Percentiles rank a stretch among this genome's conserved stretches.
phyloP scores from a whole-genome alignment of 2,113 vertebrate genomes.

The Anser brachyrhynchus region DNA sequence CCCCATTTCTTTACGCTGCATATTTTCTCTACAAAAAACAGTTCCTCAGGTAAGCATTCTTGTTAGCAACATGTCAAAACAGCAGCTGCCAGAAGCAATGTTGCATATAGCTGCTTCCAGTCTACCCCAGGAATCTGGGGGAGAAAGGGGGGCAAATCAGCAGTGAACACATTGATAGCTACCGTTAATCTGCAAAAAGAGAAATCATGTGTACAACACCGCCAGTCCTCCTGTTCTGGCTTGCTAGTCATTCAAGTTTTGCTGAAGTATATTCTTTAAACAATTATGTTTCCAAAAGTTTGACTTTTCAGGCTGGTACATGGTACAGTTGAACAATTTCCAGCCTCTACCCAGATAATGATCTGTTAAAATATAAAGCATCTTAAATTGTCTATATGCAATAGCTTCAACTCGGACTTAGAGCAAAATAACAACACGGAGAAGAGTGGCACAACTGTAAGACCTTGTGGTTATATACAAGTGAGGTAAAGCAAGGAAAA shows the following conservation, averaged over 20 bases:
- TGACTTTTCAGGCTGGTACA: background rate
- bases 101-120: background rate
- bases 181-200: background rate
- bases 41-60: background rate
- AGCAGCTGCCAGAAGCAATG: slow-evolving; percentile 44
- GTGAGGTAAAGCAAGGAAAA: background rate
- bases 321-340: background rate
- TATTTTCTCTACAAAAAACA: background rate
- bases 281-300: background rate
- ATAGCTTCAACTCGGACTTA: background rate
- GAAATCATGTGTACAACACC: background rate
- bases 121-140: background rate
- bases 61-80: background rate
- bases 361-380: background rate
- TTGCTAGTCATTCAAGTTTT: background rate
- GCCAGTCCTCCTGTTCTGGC: background rate
- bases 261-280: background rate
- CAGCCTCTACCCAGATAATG: background rate
- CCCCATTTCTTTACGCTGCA: background rate
- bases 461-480: background rate
- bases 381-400: background rate
- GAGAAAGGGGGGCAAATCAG: background rate
- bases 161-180: background rate
- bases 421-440: background rate
- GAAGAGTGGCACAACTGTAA: background rate